Conservation (phyloP, 2,888 invertebrate genomes). For the Caenorhabditis zanzibari region DNA sequence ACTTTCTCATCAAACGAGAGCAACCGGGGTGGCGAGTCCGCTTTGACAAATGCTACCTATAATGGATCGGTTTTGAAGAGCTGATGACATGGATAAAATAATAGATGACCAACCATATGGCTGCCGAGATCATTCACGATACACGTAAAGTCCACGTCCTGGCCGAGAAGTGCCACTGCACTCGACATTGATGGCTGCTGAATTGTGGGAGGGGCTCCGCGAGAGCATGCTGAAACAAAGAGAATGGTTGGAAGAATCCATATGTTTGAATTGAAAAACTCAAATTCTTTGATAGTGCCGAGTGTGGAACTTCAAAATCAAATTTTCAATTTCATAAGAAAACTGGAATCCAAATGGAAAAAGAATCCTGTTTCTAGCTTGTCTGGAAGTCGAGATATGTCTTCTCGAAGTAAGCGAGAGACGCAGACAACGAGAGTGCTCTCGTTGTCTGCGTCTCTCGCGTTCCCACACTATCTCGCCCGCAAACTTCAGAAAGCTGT, state of each 20-base stretch:
- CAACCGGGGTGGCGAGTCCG: constrained; percentile 79
- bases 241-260: neutral
- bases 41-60: constrained; percentile 81
- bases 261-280: too few species aligned
- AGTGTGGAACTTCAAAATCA: too few species aligned
- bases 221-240: constrained; percentile 79
- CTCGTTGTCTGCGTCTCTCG: too few species aligned
- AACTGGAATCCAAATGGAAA: too few species aligned
- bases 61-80: constrained; percentile 55
- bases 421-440: too few species aligned
- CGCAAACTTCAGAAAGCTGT: too few species aligned
- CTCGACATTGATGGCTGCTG: constrained; percentile 79
- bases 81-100: neutral
- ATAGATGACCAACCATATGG: constrained; percentile 84
- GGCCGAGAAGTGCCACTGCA: constrained; percentile 79
- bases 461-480: too few species aligned
- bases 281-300: too few species aligned
- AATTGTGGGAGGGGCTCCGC: constrained; percentile 75
- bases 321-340: too few species aligned
- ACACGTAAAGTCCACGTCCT: constrained; percentile 82
- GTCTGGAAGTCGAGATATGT: too few species aligned
- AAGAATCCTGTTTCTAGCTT: too few species aligned
- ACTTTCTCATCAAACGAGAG: constrained; percentile 81
- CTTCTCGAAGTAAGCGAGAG: too few species aligned
- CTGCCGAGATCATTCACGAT: constrained; percentile 84